Evolutionary conservation across 2,888 invertebrate species (phyloP).

Genomic region (Hydroisotoma schaefferi): DNA sequence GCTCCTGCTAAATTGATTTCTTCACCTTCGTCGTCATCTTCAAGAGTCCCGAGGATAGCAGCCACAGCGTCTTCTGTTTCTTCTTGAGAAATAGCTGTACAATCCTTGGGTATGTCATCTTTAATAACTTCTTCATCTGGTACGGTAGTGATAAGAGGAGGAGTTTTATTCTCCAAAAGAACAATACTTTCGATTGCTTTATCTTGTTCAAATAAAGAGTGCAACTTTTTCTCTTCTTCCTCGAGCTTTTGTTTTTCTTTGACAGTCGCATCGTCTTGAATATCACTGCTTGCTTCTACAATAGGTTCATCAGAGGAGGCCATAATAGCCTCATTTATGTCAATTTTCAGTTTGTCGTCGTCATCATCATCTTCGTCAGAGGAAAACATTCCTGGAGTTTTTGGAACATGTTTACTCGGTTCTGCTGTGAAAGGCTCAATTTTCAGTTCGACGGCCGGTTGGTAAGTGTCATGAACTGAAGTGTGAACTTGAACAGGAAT

Average conservation of each 20-base stretch:
- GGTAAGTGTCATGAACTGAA: too few species aligned
- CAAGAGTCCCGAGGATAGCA: conserved; percentile 77
- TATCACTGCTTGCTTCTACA: conserved; percentile 10
- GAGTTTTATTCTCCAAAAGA: conserved; percentile 39
- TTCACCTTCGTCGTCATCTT: conserved; percentile 40
- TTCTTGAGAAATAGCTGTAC: conserved; percentile 83
- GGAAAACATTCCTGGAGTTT: conserved; percentile 40
- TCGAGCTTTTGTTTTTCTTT: conserved; percentile 45
- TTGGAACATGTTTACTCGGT: not conserved
- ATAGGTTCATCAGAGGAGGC: conserved; percentile 38
- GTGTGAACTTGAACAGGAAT: too few species aligned
- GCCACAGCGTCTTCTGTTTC: conserved; percentile 91
- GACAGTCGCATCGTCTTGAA: conserved; percentile 19
- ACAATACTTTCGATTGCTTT: conserved; percentile 51
- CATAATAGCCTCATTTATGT: conserved; percentile 42
- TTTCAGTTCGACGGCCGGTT: too few species aligned
- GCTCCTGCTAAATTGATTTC: not conserved
- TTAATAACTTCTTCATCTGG: conserved; percentile 40
- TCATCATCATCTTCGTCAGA: conserved; percentile 47
- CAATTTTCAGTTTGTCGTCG: conserved; percentile 45
- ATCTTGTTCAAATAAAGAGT: conserved; percentile 49
- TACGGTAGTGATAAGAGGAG: conserved; percentile 49
- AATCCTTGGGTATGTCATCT: conserved; percentile 58
- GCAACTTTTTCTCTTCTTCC: conserved; percentile 53
- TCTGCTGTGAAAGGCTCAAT: not conserved